Conservation (phyloP, 2,888 invertebrate species). For the Apamea sordens region DNA sequence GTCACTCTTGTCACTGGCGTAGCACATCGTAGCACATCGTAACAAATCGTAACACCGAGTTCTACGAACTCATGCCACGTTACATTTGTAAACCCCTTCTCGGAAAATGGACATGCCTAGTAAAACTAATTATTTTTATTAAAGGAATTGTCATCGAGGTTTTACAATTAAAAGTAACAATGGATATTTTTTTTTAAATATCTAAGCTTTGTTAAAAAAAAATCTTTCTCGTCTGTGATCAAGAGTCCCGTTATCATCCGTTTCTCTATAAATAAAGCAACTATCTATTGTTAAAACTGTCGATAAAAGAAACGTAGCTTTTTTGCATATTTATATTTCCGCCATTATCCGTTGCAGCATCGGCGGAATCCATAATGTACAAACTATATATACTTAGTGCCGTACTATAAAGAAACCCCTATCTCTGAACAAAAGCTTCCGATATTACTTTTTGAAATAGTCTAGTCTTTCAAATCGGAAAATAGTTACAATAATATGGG, state of each 20-base stretch:
- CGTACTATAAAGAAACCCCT: constrained; percentile 28
- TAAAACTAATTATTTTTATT: not conserved
- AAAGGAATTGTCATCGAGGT: not conserved
- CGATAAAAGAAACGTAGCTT: constrained; percentile 10
- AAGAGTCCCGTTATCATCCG: not conserved
- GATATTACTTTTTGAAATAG: constrained; percentile 36
- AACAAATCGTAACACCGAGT: constrained; percentile 17
- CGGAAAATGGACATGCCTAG: not conserved
- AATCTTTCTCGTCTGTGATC: not conserved
- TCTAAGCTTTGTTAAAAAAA: too few relatives aligned
- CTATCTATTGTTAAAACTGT: constrained; percentile 7
- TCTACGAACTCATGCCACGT: constrained; percentile 18
- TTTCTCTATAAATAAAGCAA: constrained; percentile 1
- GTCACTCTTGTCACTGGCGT: not conserved
- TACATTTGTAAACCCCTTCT: not conserved
- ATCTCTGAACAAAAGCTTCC: constrained; percentile 25
- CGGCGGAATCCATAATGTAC: constrained; percentile 22
- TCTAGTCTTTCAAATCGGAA: constrained; percentile 4
- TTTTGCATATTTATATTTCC: constrained; percentile 15
- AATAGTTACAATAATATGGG: constrained; percentile 36
- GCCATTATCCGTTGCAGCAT: not conserved
- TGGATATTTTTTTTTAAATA: not conserved
- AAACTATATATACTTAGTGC: constrained; percentile 14
- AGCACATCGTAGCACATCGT: constrained; percentile 17
- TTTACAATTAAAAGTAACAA: not conserved